Conservation (phyloP, 2,888 invertebrate species). For the Tenodera sinensis region DNA sequence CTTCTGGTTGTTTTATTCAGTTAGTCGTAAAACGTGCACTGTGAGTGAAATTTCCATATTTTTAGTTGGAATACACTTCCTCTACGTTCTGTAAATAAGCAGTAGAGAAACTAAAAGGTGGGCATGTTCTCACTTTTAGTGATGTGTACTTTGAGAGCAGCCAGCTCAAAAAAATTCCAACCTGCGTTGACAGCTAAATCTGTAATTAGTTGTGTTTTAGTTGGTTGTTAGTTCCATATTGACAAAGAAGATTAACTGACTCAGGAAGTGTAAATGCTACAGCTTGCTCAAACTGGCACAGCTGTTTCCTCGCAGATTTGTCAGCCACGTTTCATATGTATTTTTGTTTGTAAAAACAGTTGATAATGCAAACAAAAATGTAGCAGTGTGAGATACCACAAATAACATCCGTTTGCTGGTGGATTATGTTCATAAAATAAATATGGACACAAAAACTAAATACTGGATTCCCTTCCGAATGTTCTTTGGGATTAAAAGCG, state of each 20-base stretch:
- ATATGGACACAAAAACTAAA: not conserved
- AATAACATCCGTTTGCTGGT: not conserved
- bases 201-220: no score
- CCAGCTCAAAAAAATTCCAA: no score
- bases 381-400: not conserved
- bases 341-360: not conserved
- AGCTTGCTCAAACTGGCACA: not conserved
- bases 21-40: no score
- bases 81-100: no score
- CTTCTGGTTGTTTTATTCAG: no score
- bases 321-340: not conserved
- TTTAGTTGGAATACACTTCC: no score
- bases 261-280: not conserved
- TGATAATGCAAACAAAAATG: not conserved
- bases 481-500: not conserved
- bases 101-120: not conserved
- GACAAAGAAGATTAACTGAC: not conserved
- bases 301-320: not conserved
- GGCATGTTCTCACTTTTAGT: not conserved
- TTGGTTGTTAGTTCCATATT: not conserved
- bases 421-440: not conserved
- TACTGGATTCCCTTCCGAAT: not conserved
- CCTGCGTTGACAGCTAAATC: no score
- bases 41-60: no score
- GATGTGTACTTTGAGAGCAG: not conserved